Evolutionary conservation across 2,888 invertebrate species (phyloP).

Genomic region (Ophion obscuratus): DNA sequence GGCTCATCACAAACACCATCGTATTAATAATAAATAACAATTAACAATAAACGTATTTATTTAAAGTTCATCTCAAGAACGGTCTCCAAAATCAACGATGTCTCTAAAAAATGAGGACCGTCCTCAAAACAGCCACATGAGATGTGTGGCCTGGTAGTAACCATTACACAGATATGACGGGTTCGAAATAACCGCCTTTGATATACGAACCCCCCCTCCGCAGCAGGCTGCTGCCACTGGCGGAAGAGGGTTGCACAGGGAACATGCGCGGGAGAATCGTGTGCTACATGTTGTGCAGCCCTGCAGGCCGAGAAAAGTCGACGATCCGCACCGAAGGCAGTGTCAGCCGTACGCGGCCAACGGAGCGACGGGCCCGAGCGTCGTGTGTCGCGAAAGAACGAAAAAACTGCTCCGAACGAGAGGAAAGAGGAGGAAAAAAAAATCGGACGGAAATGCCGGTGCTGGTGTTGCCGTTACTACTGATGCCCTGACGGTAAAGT

Average conservation of each 20-base stretch:
- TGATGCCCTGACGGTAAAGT: slow-evolving; percentile 63
- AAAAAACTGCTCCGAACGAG: slow-evolving; percentile 12
- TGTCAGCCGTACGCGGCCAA: slow-evolving; percentile 43
- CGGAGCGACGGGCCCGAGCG: slow-evolving; percentile 11
- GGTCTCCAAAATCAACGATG: neutral
- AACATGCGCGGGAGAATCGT: slow-evolving; percentile 64
- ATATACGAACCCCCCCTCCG: slow-evolving; percentile 13
- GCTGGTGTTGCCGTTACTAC: slow-evolving; percentile 38
- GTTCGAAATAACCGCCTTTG: neutral
- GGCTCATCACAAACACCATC: no score
- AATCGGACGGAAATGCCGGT: slow-evolving; percentile 37
- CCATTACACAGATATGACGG: neutral
- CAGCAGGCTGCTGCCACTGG: neutral
- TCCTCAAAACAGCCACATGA: neutral
- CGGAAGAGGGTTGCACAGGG: slow-evolving; percentile 49
- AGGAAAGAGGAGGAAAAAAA: slow-evolving; percentile 6
- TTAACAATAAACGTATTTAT: no score
- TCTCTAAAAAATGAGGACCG: neutral
- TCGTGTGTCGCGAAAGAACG: slow-evolving; percentile 16
- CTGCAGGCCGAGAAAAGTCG: slow-evolving; percentile 31
- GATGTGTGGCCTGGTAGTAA: neutral
- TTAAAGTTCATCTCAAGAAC: neutral
- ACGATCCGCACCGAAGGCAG: slow-evolving; percentile 17
- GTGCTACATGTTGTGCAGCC: slow-evolving; percentile 26
- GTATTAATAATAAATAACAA: no score